Evolutionary conservation across 2,888 invertebrate species (phyloP).

Genomic region (Galerucella pusilla): DNA sequence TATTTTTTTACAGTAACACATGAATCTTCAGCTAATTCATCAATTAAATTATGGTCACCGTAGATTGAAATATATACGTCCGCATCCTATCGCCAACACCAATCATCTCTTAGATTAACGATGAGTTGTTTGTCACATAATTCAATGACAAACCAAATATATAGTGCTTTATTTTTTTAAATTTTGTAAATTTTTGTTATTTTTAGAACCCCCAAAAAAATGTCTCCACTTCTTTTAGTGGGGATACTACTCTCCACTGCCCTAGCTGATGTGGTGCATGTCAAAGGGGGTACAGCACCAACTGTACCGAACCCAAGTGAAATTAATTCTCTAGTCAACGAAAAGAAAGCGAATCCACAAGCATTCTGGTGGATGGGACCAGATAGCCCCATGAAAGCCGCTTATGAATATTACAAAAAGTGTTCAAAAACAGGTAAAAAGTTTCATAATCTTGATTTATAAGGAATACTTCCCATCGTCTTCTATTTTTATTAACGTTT

Average conservation of each 20-base stretch:
- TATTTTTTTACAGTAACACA: too few species aligned
- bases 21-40: too few species aligned
- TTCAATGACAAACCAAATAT: conserved; percentile 1
- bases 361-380: conserved; percentile 73
- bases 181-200: conserved; percentile 19
- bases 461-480: not conserved
- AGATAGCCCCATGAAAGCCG: conserved; percentile 70
- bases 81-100: too few species aligned
- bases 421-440: conserved; percentile 57
- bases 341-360: conserved; percentile 59
- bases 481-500: too few species aligned
- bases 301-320: conserved; percentile 50
- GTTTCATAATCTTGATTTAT: not conserved
- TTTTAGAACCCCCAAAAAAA: conserved; percentile 45
- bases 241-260: conserved; percentile 56
- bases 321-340: conserved; percentile 48
- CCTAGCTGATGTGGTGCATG: conserved; percentile 55
- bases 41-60: too few species aligned
- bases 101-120: too few species aligned
- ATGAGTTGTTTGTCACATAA: not conserved
- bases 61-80: too few species aligned
- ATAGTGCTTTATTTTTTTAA: not conserved
- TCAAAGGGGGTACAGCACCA: conserved; percentile 53
- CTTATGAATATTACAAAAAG: conserved; percentile 62
- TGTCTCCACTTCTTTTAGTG: conserved; percentile 61